Evolutionary conservation across 2,113 vertebrate species (phyloP).

Genomic region (Oncorhynchus gorbuscha): DNA sequence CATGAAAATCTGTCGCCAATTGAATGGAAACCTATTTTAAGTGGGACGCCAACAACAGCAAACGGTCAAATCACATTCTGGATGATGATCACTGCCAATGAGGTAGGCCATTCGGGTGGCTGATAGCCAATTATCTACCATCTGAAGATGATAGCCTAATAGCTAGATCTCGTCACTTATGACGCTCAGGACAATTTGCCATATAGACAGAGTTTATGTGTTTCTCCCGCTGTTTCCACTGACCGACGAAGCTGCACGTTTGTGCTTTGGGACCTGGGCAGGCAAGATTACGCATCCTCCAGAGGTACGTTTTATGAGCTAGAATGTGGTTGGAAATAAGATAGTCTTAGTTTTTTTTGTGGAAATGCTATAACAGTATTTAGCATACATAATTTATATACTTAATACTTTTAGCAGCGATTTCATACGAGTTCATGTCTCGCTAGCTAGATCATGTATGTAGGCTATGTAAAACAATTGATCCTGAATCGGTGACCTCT

Average conservation of each 20-base stretch:
- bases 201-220: not conserved
- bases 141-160: too few relatives aligned
- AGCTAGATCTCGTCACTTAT: not conserved
- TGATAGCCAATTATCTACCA: too few relatives aligned
- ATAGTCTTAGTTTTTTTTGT: not conserved
- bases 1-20: too few relatives aligned
- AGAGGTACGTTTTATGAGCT: constrained; percentile 25
- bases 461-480: not conserved
- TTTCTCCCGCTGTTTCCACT: constrained; percentile 62
- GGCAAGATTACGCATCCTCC: constrained; percentile 45
- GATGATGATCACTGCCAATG: too few relatives aligned
- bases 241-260: constrained; percentile 55
- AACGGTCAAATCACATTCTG: too few relatives aligned
- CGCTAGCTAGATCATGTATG: not conserved
- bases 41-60: too few relatives aligned
- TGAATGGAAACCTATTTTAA: too few relatives aligned
- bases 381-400: not conserved
- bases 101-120: too few relatives aligned
- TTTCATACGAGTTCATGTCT: not conserved
- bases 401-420: not conserved
- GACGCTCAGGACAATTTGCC: constrained; percentile 18
- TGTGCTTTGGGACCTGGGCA: constrained; percentile 48
- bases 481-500: constrained; percentile 12
- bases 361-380: not conserved
- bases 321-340: not conserved